These are phyloP conservation scores for Lathamus discolor DNA, from an alignment of 2,113 vertebrate genomes.

Conservation along the genomic window DNA sequence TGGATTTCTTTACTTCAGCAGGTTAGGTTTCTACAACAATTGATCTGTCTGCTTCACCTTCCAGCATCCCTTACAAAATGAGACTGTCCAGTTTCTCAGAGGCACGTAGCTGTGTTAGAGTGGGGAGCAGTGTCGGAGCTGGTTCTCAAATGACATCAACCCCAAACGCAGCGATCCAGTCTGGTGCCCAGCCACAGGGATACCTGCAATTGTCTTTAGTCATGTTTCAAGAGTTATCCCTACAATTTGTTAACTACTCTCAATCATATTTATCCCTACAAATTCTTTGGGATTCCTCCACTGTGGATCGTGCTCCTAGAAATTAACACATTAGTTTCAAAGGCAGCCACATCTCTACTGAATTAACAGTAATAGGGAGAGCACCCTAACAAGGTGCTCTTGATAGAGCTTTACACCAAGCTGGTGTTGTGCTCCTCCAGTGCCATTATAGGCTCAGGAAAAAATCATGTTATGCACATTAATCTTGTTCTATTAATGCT, in stretches of 20 bases:
- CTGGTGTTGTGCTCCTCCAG: not conserved
- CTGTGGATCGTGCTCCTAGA: not conserved
- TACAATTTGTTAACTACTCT: not conserved
- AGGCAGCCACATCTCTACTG: not conserved
- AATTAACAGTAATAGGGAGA: not conserved
- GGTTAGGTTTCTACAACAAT: not conserved
- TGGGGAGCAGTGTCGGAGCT: not conserved
- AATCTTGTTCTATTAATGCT: fast-evolving
- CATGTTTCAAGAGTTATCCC: fast-evolving
- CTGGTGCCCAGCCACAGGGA: not conserved
- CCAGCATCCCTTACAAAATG: not conserved
- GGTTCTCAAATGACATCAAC: fast-evolving
- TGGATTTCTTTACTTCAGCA: not conserved
- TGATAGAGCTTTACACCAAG: not conserved
- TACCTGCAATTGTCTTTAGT: not conserved
- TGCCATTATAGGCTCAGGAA: fast-evolving
- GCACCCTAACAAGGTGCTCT: not conserved
- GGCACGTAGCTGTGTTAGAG: not conserved
- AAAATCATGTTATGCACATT: fast-evolving
- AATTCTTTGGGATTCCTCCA: not conserved
- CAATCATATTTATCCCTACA: not conserved
- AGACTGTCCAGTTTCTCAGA: fast-evolving
- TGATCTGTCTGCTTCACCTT: not conserved
- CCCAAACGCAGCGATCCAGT: fast-evolving
- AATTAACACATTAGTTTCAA: fast-evolving